Evolutionary conservation across 2,888 invertebrate species (phyloP), one percentile per base, ranked within the genome.

Genomic region (Odiellus spinosus): DNA sequence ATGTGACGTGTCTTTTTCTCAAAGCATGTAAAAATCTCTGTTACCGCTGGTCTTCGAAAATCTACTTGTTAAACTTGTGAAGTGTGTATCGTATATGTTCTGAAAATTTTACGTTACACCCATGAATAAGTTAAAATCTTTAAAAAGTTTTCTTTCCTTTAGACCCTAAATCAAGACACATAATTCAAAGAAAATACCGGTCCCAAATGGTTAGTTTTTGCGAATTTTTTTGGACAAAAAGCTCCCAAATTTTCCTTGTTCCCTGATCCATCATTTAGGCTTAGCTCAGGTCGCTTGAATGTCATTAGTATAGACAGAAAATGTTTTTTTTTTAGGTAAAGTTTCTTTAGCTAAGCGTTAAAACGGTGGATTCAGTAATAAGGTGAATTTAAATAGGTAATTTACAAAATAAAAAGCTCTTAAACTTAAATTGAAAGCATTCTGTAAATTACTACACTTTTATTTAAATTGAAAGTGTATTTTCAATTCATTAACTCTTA

Each of bases 161-260:
- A 96, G 96, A 96, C 80, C 90, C 93, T 56, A 93, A 95, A 74
- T 91, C 87, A 59, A 77, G 91, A 64, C 87, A 95, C 73, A 80
- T 96, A 59, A 82, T 88, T 63, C 91, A 93, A 70, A 77, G 96
- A 65, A 88, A 84, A 72, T 98, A 93, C 73, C 90, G 88, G 72
- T 96, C 96, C 45, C 81, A 85, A 60, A 91, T 96, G 96, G 96
- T 88, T 74, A 81, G 86, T 74, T 53, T 56, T 55, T n/a, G n/a
- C 52, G 50, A 49, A 52, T 46, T 47, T 45, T 45, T 52, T 39
- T 11, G 39, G 8, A 39, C 11, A 39, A 34, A 34, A 34, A 34
- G 10, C n/a, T n/a, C n/a, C n/a, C n/a, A n/a, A n/a, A n/a, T n/a
- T n/a, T n/a, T n/a, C n/a, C n/a, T n/a, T n/a, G n/a, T n/a, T n/a